Base-by-base conservation (phyloP, 2,888 invertebrate genomes). In the Cataglyphis albicans region DNA sequence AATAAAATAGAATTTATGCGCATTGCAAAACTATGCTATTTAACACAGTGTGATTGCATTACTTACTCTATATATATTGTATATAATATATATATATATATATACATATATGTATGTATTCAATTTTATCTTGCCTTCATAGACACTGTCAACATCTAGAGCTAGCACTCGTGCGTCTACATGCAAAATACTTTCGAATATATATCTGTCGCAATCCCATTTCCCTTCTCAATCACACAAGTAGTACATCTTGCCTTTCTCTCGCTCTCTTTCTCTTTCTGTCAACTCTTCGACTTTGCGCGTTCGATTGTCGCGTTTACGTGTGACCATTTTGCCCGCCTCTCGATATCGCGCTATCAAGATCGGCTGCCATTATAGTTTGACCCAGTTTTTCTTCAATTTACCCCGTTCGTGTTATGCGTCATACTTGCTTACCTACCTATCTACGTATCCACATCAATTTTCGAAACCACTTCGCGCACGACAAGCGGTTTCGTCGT, bases 311-410 rank as follows among this genome's bases (percentile, higher is more conserved):
- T 59, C 59, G 18, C 81, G 44, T 73, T 82, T 70, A 61, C 52
- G 52, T 25, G 38, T 44, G 21, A 74, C 21, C 44, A 32, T 35
- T 74, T 74, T 48, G 41, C 76, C 63, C 61, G 67, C 10, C 52
- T 64, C 85, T 80, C 59, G 35, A 61, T 59, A 35, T 73, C n/a
- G 38, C 9, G 63, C 74, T 82, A 83, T 84, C 84, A 80, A 68
- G 61, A 84, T 76, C 75, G 76, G 41, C 73, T 78, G 78, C 84
- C 74, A 83, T 86, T 85, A 76, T 70, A 88, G 84, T 90, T 88
- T 88, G 87, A 87, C 90, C 90, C 65, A 90, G 85, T 91, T 91
- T 89, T 88, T 84, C 73, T 84, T 84, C 84, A 87, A 90, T 90
- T 87, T 87, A 84, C 84, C 83, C 38, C 74, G 76, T 5, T 7